phyloP scores from a whole-genome alignment of 2,888 invertebrate genomes.

The Idaea aversata region DNA sequence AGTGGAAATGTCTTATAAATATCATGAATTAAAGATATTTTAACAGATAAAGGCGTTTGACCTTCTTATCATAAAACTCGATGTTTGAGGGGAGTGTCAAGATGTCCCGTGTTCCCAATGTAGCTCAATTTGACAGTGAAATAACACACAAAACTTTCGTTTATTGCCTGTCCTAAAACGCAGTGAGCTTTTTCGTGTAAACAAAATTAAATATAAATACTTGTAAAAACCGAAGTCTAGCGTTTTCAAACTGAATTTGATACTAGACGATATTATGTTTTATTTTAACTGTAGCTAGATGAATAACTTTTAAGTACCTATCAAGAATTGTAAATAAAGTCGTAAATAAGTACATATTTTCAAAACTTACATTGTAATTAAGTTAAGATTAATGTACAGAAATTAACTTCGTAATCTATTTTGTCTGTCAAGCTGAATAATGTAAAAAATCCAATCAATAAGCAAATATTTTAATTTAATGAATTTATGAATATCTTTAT shows the following conservation, averaged over 20 bases:
- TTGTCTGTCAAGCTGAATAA: neutral
- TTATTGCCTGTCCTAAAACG: too few relatives aligned
- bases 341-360: neutral
- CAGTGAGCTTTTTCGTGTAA: too few relatives aligned
- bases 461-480: neutral
- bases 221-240: too few relatives aligned
- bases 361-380: neutral
- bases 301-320: neutral
- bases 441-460: neutral
- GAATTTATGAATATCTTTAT: neutral
- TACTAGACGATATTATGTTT: neutral
- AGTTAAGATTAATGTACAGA: slow-evolving; percentile 4
- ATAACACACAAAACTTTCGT: too few relatives aligned
- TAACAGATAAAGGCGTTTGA: too few relatives aligned
- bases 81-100: too few relatives aligned
- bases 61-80: too few relatives aligned
- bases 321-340: neutral
- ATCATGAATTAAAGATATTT: too few relatives aligned
- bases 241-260: neutral
- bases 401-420: neutral
- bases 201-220: too few relatives aligned
- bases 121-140: too few relatives aligned
- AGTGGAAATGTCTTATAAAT: too few relatives aligned
- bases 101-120: too few relatives aligned
- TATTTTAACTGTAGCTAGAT: neutral